Evolutionary conservation across 1,140 invertebrate species (phyloP), one percentile per base, ranked within the genome.

Genomic region (Fopius arisanus): DNA sequence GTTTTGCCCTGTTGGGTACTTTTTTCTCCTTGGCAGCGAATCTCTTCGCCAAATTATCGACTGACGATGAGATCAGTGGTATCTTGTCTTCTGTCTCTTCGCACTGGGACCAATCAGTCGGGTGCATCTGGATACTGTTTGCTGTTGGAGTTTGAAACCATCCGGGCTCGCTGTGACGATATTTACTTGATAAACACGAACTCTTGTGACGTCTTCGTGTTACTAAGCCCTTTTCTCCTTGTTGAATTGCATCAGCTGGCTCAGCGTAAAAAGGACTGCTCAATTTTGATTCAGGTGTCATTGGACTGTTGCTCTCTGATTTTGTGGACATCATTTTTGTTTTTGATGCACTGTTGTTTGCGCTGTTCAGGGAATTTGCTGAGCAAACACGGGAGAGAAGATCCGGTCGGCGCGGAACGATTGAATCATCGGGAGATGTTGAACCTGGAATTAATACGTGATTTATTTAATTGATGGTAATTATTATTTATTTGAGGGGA

Each of bases 241-340:
- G 89, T 33, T 87, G 89, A 48, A 97, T 89, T 16, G 95, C 93
- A 89, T 97, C 96, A 7, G 96, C 95, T 40, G 96, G 96, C 87
- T 97, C 96, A 1, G 95, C 94, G 84, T 97, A 97, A 78, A 96
- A 96, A 0, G 96, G 96, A 84, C 95, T 96, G 10, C 92, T 92
- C 80, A 94, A 91, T 77, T 93, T 92, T 21, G 87, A 86, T 28
- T 88, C 86, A 2, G 86, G 82, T 0, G 84, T 87, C 69, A 81
- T 77, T 1, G 83, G 86, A 29, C 85, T 87, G 40, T 85, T 87
- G 74, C 78, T 83, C 33, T 83, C 86, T 0, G 85, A 87, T 33
- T 84, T 85, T 1, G 84, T 78, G 7, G 89, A 70, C 67, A 84
- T 81, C 10, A 89, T 78, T 67, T 87, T 87, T 48, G 87, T 88